These are phyloP conservation scores for Pedionomus torquatus DNA, from an alignment of 2,113 vertebrate genomes.

Conservation along the genomic window DNA sequence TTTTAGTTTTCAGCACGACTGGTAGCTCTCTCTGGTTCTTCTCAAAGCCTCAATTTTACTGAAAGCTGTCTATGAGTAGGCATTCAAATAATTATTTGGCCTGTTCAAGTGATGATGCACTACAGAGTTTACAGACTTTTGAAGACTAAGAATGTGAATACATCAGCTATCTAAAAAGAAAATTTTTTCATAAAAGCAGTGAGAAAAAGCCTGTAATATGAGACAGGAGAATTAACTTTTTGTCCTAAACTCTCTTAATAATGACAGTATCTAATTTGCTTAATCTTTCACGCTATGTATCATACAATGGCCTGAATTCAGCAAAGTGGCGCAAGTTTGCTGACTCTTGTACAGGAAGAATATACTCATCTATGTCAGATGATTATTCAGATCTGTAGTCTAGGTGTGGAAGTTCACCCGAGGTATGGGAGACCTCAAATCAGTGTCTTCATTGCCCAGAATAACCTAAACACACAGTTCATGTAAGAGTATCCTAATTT, in stretches of 20 bases:
- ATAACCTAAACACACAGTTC: not conserved
- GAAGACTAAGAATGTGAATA: slow-evolving; percentile 58
- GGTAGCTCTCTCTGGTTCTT: slow-evolving; percentile 55
- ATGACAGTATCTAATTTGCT: not conserved
- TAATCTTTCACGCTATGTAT: not conserved
- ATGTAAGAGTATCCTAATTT: not conserved
- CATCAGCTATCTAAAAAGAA: slow-evolving; percentile 27
- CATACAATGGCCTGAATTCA: not conserved
- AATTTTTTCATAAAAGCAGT: slow-evolving; percentile 61
- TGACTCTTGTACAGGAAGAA: not conserved
- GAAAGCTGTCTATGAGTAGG: slow-evolving; percentile 59
- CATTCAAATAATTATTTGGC: slow-evolving; percentile 65
- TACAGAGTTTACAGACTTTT: slow-evolving; percentile 69
- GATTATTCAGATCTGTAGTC: not conserved
- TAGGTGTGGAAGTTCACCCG: not conserved
- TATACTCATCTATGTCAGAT: not conserved
- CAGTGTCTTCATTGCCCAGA: not conserved
- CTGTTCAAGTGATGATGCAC: slow-evolving; percentile 74
- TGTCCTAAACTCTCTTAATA: slow-evolving; percentile 50
- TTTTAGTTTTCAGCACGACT: slow-evolving; percentile 57
- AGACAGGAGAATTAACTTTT: slow-evolving; percentile 44
- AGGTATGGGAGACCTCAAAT: not conserved
- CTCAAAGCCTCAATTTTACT: slow-evolving; percentile 45
- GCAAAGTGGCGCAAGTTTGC: not conserved
- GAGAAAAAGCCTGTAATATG: slow-evolving; percentile 7